Conservation (phyloP, 2,888 invertebrate genomes). For the Octonoba sinensis region DNA sequence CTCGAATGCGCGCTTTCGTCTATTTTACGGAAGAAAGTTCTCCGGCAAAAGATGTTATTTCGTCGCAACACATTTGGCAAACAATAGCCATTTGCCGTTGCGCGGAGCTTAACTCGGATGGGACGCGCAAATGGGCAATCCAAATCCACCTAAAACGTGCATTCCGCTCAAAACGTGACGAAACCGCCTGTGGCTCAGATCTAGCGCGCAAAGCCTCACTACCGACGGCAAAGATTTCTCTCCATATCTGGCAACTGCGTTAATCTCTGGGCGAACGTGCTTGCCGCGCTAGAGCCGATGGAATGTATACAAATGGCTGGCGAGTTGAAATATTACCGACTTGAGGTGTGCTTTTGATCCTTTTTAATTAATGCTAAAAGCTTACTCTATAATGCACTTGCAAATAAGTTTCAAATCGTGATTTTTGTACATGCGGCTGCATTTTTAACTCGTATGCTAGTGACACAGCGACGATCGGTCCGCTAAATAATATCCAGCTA, state of each 20-base stretch:
- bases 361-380: conserved; percentile 25
- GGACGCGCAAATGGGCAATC: conserved; percentile 4
- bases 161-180: conserved; percentile 33
- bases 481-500: background rate
- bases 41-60: background rate
- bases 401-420: conserved; percentile 29
- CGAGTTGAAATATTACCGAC: conserved; percentile 1
- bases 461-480: background rate
- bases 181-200: conserved; percentile 22
- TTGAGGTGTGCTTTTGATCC: conserved; percentile 6
- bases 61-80: conserved; percentile 5
- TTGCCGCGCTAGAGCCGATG: background rate
- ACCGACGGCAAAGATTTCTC: background rate
- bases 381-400: conserved; percentile 13
- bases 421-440: background rate
- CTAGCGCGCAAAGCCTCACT: background rate
- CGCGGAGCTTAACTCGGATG: background rate
- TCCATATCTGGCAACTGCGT: conserved; percentile 19
- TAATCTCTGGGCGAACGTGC: conserved; percentile 28
- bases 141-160: conserved; percentile 29
- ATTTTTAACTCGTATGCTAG: too few relatives aligned
- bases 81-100: background rate
- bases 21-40: background rate
- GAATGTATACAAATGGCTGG: conserved; percentile 4
- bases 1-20: background rate